Conservation (phyloP, 1,140 invertebrate species). For the Aphaenogaster rudis region DNA sequence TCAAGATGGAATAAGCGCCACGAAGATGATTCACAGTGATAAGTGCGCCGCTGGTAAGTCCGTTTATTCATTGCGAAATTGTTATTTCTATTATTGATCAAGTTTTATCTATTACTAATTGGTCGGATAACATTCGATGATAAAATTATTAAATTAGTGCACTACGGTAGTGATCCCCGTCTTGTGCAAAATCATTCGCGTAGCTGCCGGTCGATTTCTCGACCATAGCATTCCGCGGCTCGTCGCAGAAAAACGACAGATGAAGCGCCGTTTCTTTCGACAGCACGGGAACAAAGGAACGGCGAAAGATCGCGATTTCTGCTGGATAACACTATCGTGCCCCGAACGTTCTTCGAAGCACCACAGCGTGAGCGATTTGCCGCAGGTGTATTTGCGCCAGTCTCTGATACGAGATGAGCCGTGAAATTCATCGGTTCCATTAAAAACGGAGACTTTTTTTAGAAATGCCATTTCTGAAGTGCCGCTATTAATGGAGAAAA, state of each 20-base stretch:
- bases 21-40: constrained; percentile 74
- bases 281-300: constrained; percentile 51
- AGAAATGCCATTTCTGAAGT: constrained; percentile 65
- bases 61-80: constrained; percentile 32
- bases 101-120: neutral
- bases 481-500: constrained; percentile 51
- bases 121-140: neutral
- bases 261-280: constrained; percentile 61
- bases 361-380: constrained; percentile 73
- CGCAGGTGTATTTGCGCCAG: constrained; percentile 62
- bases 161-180: neutral
- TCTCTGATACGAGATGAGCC: constrained; percentile 49
- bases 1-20: constrained; percentile 63
- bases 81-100: neutral
- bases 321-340: constrained; percentile 19
- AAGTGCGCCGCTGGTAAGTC: constrained; percentile 43
- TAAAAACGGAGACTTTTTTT: constrained; percentile 65
- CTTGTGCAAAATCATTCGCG: constrained; percentile 47
- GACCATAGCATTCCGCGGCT: constrained; percentile 44
- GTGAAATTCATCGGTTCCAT: constrained; percentile 79
- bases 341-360: constrained; percentile 25
- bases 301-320: constrained; percentile 48
- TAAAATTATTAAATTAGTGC: neutral
- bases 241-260: constrained; percentile 43
- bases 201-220: constrained; percentile 24